Conservation (phyloP, 37 sponge, comb jelly and placozoan species). For the Lycopodina hypogea region DNA sequence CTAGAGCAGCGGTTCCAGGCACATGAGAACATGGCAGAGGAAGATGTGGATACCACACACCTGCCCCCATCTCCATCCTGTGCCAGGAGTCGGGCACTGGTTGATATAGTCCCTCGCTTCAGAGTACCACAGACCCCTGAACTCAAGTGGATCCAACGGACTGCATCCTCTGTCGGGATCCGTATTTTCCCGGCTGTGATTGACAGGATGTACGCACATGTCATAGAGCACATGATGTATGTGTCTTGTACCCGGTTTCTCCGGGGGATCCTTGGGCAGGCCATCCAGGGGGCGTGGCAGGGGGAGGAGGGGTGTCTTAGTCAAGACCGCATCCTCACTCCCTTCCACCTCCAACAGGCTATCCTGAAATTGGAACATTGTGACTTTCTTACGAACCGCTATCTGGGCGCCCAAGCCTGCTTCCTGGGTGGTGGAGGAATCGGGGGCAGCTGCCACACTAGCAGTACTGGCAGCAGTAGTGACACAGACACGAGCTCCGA, state of each 20-base stretch:
- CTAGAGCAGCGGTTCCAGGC: not conserved
- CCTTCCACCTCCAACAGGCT: conserved; percentile 45
- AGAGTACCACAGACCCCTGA: conserved; percentile 55
- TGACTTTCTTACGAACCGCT: conserved; percentile 58
- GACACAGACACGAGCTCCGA: not conserved
- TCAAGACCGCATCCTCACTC: conserved; percentile 33
- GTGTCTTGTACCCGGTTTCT: conserved; percentile 48
- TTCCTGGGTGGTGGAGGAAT: not conserved
- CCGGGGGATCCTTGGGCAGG: conserved; percentile 24
- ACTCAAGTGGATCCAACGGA: conserved; percentile 55
- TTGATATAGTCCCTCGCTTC: conserved; percentile 11
- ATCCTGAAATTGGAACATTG: conserved; percentile 24
- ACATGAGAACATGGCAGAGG: not conserved
- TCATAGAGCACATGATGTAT: conserved; percentile 71
- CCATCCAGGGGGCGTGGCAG: conserved; percentile 20
- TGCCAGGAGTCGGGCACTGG: not conserved
- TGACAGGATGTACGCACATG: conserved; percentile 61
- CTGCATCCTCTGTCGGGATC: conserved; percentile 41
- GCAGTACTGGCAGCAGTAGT: not conserved
- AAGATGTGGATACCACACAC: conserved; percentile 14
- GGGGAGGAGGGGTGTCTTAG: conserved; percentile 8
- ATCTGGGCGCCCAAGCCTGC: conserved; percentile 22
- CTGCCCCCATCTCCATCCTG: not conserved
- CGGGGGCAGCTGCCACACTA: too few relatives aligned
- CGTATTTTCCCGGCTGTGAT: conserved; percentile 43